A percentile compares a stretch with the other conserved stretches of the same genome.
phyloP scores from a whole-genome alignment of 1,140 invertebrate genomes.

The Heterodera carotae region DNA sequence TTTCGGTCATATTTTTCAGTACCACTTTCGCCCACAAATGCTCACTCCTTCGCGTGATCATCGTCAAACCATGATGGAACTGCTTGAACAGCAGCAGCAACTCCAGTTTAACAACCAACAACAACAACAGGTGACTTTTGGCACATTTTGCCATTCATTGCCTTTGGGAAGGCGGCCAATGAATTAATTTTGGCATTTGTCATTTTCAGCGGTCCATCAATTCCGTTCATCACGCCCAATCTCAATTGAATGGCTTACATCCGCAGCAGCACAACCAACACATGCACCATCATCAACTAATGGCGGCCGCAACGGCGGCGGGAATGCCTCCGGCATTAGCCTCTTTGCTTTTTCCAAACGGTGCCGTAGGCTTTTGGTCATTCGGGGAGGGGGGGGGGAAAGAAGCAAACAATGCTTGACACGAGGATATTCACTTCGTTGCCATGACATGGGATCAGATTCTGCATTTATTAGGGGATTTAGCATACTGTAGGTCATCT shows the following conservation, averaged over 20 bases:
- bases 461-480: no score
- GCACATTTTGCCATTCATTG: background rate
- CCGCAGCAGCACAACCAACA: background rate
- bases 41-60: background rate
- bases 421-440: no score
- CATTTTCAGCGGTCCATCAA: background rate
- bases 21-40: background rate
- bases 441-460: no score
- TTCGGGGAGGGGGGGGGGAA: no score
- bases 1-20: background rate
- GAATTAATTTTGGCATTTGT: background rate
- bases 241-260: background rate
- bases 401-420: no score
- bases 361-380: background rate
- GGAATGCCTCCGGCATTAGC: conserved; percentile 10
- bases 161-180: no score
- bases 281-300: background rate
- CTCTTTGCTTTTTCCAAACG: background rate
- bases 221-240: background rate
- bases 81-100: background rate
- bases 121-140: background rate
- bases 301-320: background rate
- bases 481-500: no score
- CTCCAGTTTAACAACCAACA: background rate
- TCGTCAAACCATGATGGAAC: background rate